phyloP scores from a whole-genome alignment of 2,797 vertebrate genomes.

The Anniella stebbinsi region DNA sequence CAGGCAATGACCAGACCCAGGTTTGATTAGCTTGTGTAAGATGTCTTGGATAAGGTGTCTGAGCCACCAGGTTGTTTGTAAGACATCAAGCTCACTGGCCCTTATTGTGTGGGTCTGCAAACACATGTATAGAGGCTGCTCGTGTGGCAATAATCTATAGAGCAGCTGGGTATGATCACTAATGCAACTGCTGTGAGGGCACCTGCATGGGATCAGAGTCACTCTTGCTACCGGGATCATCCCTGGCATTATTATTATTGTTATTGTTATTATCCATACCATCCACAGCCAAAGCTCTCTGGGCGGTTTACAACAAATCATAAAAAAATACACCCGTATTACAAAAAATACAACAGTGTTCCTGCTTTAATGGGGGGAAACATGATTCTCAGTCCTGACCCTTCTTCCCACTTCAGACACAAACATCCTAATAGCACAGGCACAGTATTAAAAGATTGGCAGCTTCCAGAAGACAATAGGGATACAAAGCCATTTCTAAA shows the following conservation, averaged over 20 bases:
- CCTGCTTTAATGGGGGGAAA: not conserved
- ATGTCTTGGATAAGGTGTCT: not conserved
- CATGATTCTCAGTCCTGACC: not conserved
- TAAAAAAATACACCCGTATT: too few relatives aligned
- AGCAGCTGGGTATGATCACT: not conserved
- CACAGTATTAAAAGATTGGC: not conserved
- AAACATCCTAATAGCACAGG: not conserved
- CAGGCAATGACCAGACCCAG: not conserved
- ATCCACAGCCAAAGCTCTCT: too few relatives aligned
- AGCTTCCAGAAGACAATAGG: not conserved
- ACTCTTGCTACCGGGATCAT: not conserved
- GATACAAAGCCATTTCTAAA: not conserved
- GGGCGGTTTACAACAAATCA: too few relatives aligned
- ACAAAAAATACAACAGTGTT: not conserved
- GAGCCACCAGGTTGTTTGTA: not conserved
- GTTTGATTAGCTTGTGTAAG: not conserved
- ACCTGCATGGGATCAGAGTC: not conserved
- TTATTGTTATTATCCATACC: too few relatives aligned
- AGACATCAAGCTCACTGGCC: not conserved
- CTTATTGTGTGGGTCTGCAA: not conserved
- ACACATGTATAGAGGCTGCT: not conserved
- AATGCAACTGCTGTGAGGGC: not conserved
- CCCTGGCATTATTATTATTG: too few relatives aligned
- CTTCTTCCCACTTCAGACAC: not conserved
- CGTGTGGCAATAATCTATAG: not conserved